phyloP scores from a whole-genome alignment of 2,113 vertebrate genomes.

The Daubentonia madagascariensis region DNA sequence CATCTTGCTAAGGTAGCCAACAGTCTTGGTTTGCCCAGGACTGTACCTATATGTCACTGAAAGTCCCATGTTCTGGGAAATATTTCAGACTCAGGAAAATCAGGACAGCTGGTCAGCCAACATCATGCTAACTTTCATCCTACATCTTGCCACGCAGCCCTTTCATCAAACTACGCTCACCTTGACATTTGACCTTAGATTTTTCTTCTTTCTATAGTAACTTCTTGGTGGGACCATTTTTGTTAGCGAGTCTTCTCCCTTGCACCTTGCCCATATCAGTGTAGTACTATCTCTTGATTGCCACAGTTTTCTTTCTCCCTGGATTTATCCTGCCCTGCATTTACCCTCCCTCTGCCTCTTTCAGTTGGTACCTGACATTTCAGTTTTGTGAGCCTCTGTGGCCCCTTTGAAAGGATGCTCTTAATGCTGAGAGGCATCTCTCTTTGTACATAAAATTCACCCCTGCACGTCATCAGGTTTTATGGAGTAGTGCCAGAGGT shows the following conservation, averaged over 20 bases:
- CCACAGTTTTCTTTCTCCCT: neutral
- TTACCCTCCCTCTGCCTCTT: neutral
- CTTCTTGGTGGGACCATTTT: neutral
- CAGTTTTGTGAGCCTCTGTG: neutral
- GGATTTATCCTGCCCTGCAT: neutral
- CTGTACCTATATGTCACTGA: neutral
- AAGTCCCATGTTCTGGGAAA: neutral
- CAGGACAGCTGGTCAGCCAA: neutral
- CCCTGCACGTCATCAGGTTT: neutral
- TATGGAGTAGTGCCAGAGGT: neutral
- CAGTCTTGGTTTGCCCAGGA: neutral
- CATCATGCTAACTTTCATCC: neutral
- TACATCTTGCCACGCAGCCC: neutral
- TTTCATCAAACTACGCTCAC: neutral
- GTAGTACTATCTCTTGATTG: neutral
- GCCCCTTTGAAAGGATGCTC: neutral
- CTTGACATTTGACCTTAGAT: neutral
- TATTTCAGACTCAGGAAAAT: neutral
- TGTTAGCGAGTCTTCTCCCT: neutral
- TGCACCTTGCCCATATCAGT: neutral
- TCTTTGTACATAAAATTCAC: neutral
- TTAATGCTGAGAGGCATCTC: no score
- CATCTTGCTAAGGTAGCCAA: neutral
- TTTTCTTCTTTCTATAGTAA: neutral
- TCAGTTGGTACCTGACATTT: neutral